Percentiles rank a stretch among this genome's conserved stretches.
Conservation (phyloP, 2,113 vertebrate genomes). For the Nibea coibor region DNA sequence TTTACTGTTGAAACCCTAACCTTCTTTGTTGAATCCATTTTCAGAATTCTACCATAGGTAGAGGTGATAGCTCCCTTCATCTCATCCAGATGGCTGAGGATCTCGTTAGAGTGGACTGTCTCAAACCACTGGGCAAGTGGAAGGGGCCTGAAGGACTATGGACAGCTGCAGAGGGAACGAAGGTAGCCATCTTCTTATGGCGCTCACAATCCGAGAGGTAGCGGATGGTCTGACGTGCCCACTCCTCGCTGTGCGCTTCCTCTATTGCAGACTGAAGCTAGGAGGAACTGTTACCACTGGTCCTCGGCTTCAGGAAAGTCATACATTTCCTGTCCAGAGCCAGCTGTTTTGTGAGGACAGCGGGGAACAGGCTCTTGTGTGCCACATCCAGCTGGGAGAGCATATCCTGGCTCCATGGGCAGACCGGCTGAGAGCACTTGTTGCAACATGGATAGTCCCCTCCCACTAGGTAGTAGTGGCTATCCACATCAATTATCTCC, state of each 20-base stretch:
- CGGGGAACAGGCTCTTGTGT: not conserved
- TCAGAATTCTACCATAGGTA: constrained; percentile 43
- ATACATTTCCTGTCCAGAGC: constrained; percentile 48
- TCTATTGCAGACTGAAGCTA: constrained; percentile 24
- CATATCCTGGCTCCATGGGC: too few species aligned
- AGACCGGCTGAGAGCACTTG: too few species aligned
- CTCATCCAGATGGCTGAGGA: not conserved
- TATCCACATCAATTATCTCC: too few species aligned
- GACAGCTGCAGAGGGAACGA: not conserved
- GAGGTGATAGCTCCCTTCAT: constrained; percentile 38
- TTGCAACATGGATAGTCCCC: too few species aligned
- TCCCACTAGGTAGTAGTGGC: too few species aligned
- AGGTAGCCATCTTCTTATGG: constrained; percentile 9
- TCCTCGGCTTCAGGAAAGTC: constrained; percentile 2
- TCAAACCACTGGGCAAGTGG: constrained; percentile 17
- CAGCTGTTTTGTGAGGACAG: constrained; percentile 8
- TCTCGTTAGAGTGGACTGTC: constrained; percentile 19
- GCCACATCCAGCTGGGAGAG: too few species aligned
- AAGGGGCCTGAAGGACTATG: not conserved
- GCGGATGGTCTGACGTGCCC: not conserved
- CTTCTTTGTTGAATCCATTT: constrained; percentile 52
- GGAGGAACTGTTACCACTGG: constrained; percentile 30
- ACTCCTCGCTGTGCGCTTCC: constrained; percentile 47
- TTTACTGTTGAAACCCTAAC: not conserved
- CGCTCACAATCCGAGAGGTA: constrained; percentile 38